Base-by-base conservation (phyloP, 2,888 invertebrate genomes). In the Orthosia cruda region DNA sequence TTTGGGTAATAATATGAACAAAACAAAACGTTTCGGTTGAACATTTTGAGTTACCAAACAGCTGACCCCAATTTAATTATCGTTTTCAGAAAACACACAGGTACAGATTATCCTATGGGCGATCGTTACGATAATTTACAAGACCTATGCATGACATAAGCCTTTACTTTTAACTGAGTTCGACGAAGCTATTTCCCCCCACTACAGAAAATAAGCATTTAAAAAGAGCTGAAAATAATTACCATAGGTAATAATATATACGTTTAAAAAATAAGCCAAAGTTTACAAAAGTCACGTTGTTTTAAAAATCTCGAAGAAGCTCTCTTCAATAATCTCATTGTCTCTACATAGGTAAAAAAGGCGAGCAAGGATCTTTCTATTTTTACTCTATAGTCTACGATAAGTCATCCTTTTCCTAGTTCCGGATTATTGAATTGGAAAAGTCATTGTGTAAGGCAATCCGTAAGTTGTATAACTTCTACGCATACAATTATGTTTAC, bases 271-370 rank as follows among this genome's bases (percentile, higher is more conserved):
- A 71, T 58, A 50, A 26, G 15, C 32, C 32, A 18, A 12, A 18
- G 11, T 57, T 20, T 32, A 40, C 16, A 16, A 32, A 71, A 23
- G 32, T 55, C 72, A 18, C 58, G 45, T 52, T 45, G 49, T 20
- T 32, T 18, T 12, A 23, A 13, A 23, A 15, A 5, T 16, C 12
- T 66, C n/a, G 40, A 23, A 71, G 49, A 18, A 55, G 9, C 40
- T 40, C 20, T 73, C 5, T 58, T 15, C 15, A 73, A 73, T 15
- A 52, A 74, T 59, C 20, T 20, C 59, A 4, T 18, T 58, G 50
- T 52, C 45, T 45, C 18, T 20, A 15, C 9, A 73, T 61, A 23
- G 18, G 20, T n/a, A 52, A 32, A 54, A 23, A 61, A 54, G 18
- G 61, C 12, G 20, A 18, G 0, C 20, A 32, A 16, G 20, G 32